A percentile compares a stretch with the other conserved stretches of the same genome.
phyloP scores from a whole-genome alignment of 1,140 invertebrate species.

The Limonius californicus region DNA sequence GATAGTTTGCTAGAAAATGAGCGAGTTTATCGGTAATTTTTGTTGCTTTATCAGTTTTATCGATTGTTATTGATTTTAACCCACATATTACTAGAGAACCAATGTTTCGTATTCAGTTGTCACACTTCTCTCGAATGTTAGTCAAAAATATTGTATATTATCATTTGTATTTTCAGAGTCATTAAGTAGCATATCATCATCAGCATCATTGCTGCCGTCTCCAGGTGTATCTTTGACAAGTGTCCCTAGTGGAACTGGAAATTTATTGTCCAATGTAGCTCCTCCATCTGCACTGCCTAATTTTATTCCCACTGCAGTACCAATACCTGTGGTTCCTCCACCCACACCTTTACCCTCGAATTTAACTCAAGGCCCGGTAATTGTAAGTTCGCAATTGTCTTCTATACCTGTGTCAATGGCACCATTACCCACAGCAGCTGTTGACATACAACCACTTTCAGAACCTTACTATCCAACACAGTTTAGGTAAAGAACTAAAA shows the following conservation, averaged over 20 bases:
- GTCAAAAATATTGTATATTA: no score
- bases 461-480: conserved; percentile 39
- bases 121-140: no score
- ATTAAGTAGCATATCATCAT: conserved; percentile 38
- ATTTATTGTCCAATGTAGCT: conserved; percentile 55
- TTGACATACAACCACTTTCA: neutral
- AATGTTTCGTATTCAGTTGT: neutral
- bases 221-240: conserved; percentile 30
- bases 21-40: no score
- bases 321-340: neutral
- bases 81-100: neutral
- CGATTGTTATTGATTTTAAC: neutral
- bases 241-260: conserved; percentile 42
- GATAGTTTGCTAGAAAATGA: no score
- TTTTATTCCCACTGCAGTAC: conserved; percentile 39
- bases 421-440: neutral
- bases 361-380: neutral
- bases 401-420: neutral
- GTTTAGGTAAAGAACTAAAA: conserved; percentile 36
- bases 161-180: conserved; percentile 33
- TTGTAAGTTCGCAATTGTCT: neutral
- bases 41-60: no score
- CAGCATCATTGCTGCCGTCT: conserved; percentile 38
- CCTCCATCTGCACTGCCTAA: conserved; percentile 57
- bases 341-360: neutral